Percentiles rank a stretch among this genome's conserved stretches.
These are phyloP conservation scores for Nannospalax galili DNA, from an alignment of 2,113 vertebrate genomes.

Conservation along the genomic window DNA sequence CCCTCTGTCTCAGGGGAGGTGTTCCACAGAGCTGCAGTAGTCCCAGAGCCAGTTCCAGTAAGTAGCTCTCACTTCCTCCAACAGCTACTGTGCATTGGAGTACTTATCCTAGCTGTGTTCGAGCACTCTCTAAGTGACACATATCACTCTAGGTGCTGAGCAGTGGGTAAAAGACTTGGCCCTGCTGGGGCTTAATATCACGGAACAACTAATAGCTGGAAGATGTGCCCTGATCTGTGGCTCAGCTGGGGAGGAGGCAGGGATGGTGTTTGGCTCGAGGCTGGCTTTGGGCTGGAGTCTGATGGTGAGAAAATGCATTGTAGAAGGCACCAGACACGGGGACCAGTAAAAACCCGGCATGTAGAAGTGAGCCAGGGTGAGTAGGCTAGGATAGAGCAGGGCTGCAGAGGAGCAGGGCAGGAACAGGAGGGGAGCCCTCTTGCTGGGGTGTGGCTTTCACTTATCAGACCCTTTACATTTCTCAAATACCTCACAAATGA, in stretches of 20 bases:
- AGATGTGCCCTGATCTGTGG: not conserved
- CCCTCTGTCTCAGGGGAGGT: too few relatives aligned
- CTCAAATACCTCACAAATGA: not conserved
- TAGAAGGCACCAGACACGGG: not conserved
- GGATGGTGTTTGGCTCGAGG: not conserved
- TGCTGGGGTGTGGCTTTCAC: not conserved
- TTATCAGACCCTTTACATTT: not conserved
- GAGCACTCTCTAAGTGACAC: not conserved
- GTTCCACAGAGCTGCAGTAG: too few relatives aligned
- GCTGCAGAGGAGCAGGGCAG: not conserved
- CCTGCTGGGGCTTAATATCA: not conserved
- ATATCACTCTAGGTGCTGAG: not conserved
- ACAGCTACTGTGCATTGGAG: not conserved
- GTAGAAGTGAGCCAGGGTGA: not conserved
- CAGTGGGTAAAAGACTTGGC: not conserved
- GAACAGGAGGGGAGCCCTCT: not conserved
- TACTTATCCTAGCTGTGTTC: not conserved
- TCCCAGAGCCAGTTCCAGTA: not conserved
- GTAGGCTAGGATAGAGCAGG: rapidly evolving
- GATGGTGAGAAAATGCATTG: not conserved
- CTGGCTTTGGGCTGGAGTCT: not conserved
- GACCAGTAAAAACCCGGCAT: not conserved
- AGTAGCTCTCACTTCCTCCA: not conserved
- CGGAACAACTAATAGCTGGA: not conserved
- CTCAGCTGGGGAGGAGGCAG: not conserved